phyloP scores from a whole-genome alignment of 1,140 invertebrate genomes.

The Danaus plexippus region DNA sequence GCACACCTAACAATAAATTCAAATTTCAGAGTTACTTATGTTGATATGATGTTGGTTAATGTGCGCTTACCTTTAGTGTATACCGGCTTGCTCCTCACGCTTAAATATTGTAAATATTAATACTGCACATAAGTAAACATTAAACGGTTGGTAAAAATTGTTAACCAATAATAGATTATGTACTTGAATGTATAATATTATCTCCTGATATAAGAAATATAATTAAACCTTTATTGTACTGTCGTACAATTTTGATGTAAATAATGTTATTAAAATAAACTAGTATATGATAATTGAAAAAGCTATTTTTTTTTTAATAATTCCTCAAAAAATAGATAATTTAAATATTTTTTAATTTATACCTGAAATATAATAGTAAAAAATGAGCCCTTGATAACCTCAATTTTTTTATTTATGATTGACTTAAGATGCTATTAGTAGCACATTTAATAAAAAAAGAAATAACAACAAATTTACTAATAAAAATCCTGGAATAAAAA shows the following conservation, averaged over 20 bases:
- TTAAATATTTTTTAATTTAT: too few relatives aligned
- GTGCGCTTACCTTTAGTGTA: conserved; percentile 21
- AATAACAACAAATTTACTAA: too few relatives aligned
- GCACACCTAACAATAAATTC: too few relatives aligned
- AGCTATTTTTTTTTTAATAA: too few relatives aligned
- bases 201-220: conserved; percentile 4
- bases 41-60: neutral
- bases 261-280: conserved; percentile 8
- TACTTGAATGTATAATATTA: conserved; percentile 10
- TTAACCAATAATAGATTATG: conserved; percentile 36
- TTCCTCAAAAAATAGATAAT: too few relatives aligned
- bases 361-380: too few relatives aligned
- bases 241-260: too few relatives aligned
- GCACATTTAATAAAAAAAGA: too few relatives aligned
- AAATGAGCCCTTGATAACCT: too few relatives aligned
- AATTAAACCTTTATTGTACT: neutral
- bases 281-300: conserved; percentile 1
- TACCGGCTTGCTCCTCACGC: conserved; percentile 61
- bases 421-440: too few relatives aligned
- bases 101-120: conserved; percentile 59
- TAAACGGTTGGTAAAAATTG: conserved; percentile 26
- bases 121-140: conserved; percentile 45
- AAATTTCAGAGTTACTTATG: neutral
- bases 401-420: too few relatives aligned
- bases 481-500: too few relatives aligned